These are phyloP conservation scores for Platysteira castanea DNA, from an alignment of 2,113 vertebrate genomes.

Conservation along the genomic window DNA sequence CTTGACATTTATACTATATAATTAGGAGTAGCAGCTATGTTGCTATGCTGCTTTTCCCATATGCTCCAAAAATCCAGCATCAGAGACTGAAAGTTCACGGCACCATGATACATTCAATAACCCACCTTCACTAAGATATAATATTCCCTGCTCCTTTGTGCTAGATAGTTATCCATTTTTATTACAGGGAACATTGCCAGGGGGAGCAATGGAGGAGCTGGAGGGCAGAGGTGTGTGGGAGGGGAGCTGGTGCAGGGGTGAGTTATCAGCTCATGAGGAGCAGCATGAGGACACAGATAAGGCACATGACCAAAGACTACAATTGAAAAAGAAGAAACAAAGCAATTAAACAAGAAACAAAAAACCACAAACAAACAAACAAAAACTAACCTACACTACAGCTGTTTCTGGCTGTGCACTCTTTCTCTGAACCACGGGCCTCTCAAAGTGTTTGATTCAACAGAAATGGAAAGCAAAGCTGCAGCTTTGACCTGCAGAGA, in stretches of 20 bases:
- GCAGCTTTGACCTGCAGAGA: neutral
- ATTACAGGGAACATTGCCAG: neutral
- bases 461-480: neutral
- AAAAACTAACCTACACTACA: neutral
- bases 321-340: neutral
- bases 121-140: neutral
- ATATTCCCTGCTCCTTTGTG: neutral
- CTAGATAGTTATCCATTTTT: neutral
- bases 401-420: neutral
- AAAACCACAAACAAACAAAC: neutral
- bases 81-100: constrained; percentile 2
- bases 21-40: constrained; percentile 45
- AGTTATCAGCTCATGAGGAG: neutral
- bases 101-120: neutral
- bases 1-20: constrained; percentile 56
- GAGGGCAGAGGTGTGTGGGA: neutral
- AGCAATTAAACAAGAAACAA: neutral
- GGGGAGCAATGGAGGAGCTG: neutral
- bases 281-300: neutral
- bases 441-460: neutral
- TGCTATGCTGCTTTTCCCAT: constrained; percentile 34
- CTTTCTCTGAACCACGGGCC: neutral
- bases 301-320: neutral
- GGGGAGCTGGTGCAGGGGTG: neutral
- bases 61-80: constrained; percentile 16